These are phyloP conservation scores for Acrocephalus arundinaceus DNA, from an alignment of 2,113 vertebrate species.

Conservation along the genomic window DNA sequence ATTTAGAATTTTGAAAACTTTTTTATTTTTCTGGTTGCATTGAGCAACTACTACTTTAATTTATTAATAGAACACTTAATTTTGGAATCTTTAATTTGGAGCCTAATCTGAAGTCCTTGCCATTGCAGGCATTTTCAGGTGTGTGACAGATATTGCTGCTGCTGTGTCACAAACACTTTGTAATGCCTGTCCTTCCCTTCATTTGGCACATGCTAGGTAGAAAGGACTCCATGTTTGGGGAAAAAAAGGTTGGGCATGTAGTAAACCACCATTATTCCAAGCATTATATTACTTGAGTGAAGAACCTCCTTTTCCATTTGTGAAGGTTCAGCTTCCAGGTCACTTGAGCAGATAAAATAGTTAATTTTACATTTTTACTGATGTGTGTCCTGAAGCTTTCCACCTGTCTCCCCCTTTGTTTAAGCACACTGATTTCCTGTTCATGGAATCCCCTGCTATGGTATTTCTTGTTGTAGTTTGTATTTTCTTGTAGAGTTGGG, in stretches of 20 bases:
- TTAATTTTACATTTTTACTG: neutral
- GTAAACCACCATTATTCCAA: neutral
- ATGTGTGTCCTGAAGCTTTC: neutral
- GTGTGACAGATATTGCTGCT: neutral
- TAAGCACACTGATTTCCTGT: neutral
- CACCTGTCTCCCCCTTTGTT: neutral
- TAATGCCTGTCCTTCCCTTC: neutral
- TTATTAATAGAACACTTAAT: neutral
- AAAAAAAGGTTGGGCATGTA: neutral
- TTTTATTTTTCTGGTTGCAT: neutral
- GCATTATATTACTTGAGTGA: neutral
- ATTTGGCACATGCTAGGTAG: neutral
- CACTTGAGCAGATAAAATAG: neutral
- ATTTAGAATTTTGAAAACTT: neutral
- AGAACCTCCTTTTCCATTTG: neutral
- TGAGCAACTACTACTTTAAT: neutral
- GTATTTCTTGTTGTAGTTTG: neutral
- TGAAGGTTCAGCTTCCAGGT: neutral
- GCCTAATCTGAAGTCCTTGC: neutral
- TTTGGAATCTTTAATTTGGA: neutral
- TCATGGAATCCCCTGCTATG: neutral
- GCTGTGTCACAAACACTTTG: neutral
- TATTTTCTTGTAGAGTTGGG: neutral
- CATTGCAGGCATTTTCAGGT: neutral
- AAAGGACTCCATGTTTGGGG: neutral